Base-by-base conservation (phyloP, 2,797 vertebrate genomes). In the Mastacembelus armatus region DNA sequence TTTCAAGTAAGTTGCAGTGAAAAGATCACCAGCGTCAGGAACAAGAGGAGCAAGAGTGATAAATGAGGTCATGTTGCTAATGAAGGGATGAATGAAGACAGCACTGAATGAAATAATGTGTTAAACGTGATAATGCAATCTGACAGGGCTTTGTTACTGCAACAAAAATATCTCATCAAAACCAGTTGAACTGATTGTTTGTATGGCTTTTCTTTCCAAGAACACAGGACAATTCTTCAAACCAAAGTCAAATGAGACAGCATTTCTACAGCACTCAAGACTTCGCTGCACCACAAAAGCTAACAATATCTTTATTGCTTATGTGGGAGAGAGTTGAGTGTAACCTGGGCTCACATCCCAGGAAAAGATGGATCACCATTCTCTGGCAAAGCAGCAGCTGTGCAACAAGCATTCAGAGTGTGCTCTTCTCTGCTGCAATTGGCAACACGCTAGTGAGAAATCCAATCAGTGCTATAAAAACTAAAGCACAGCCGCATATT, bases 291-390 rank as follows among this genome's bases (percentile, higher is more conserved):
- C 76, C 74, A 79, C 84, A 79, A 85, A 82, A 72, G 70, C 87
- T 87, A 81, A 85, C 89, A 82, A 68, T 76, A 83, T 89, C 80
- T 90, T 83, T 84, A 86, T 77, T 60, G 78, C 78, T 38, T 45
- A 66, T 72, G 85, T 76, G 80, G 75, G 66, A 33, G 71, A 52
- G 74, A 74, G 70, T 40, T 47, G 83, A 83, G 78, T 73, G 71
- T 68, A 89, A 88, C 86, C 80, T 89, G 83, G 89, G 86, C 89
- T 76, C 55, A 27, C 61, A 47, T 88, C 85, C 91, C 84, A 81
- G 81, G 73, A 87, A 80, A 90, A 89, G 86, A 91, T 87, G 85
- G 83, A 91, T 90, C 80, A 78, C 85, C 81, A 42, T 48, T 81
- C 80, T 74, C 71, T 84, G 81, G 81, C 78, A 83, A 64, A 83